Evolutionary conservation across 2,113 vertebrate genomes (phyloP).

Genomic region (Raja brachyura): DNA sequence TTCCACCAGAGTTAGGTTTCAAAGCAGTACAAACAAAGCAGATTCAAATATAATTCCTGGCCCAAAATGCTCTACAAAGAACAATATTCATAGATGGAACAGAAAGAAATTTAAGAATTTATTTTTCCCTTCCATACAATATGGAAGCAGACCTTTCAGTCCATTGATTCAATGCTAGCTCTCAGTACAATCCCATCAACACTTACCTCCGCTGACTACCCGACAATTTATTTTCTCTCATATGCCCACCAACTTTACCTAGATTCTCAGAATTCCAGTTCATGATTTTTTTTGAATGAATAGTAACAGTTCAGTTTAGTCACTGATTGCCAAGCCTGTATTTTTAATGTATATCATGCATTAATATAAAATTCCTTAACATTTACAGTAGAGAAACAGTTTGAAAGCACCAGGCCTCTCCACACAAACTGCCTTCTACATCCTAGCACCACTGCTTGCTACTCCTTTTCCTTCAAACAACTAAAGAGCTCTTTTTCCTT

Average conservation of each 20-base stretch:
- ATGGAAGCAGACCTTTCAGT: too few relatives aligned
- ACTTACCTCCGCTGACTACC: too few relatives aligned
- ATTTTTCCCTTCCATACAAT: too few relatives aligned
- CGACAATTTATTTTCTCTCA: too few relatives aligned
- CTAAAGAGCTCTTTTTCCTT: neutral
- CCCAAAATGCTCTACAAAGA: neutral
- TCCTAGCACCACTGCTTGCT: neutral
- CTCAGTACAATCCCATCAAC: too few relatives aligned
- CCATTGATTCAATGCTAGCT: too few relatives aligned
- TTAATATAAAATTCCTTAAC: neutral
- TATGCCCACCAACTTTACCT: too few relatives aligned
- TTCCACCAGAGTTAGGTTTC: neutral
- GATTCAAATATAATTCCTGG: neutral
- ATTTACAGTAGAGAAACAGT: neutral
- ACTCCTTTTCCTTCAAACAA: neutral
- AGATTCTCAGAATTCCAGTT: neutral
- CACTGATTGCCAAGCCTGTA: neutral
- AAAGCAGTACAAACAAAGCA: neutral
- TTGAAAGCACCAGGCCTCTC: neutral
- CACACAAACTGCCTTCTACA: neutral
- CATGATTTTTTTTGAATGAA: neutral
- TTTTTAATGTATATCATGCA: neutral
- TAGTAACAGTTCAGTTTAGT: neutral
- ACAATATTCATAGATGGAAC: neutral
- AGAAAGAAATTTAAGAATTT: neutral